Conservation (phyloP, 1,140 invertebrate genomes). For the Acromyrmex heyeri region DNA sequence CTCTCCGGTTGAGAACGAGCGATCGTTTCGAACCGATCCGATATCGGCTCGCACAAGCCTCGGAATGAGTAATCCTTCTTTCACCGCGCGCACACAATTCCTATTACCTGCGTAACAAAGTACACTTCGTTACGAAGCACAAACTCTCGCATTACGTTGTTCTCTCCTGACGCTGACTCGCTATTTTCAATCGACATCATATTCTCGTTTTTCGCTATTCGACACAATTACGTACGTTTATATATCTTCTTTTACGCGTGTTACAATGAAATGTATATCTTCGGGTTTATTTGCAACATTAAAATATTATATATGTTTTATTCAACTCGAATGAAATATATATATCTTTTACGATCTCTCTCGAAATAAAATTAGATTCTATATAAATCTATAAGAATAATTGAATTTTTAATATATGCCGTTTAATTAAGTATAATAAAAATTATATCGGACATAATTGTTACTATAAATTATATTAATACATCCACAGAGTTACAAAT, state of each 20-base stretch:
- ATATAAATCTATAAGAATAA: background rate
- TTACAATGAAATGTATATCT: background rate
- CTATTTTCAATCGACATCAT: background rate
- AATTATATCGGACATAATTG: background rate
- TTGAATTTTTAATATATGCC: background rate
- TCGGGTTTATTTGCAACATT: background rate
- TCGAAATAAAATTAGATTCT: background rate
- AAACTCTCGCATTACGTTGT: background rate
- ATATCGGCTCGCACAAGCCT: constrained; percentile 10
- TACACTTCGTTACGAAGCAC: background rate
- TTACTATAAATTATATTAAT: background rate
- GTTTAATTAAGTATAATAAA: background rate
- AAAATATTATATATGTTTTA: background rate
- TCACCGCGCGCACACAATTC: constrained; percentile 22
- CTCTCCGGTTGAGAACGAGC: constrained; percentile 17
- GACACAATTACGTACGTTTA: background rate
- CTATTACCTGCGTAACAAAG: constrained; percentile 1
- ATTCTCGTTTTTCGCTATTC: background rate
- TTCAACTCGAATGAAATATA: too few species aligned
- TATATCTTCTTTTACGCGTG: background rate
- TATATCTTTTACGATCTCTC: background rate
- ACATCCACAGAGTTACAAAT: background rate
- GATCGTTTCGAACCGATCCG: constrained; percentile 1
- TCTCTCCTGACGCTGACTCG: background rate
- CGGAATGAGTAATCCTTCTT: constrained; percentile 44